Conservation (phyloP, 2,888 invertebrate species). For the Formica aserva region DNA sequence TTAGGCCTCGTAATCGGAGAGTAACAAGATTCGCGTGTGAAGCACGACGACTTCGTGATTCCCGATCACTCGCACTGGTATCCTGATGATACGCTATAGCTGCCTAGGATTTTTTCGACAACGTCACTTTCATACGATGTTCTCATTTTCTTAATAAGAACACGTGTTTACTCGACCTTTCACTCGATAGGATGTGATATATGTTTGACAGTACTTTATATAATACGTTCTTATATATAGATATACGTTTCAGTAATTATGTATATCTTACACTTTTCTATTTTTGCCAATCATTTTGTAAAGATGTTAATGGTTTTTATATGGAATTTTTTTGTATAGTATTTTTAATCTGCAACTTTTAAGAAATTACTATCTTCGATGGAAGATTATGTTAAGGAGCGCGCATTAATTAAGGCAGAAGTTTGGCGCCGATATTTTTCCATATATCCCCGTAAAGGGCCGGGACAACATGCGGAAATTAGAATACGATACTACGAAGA, state of each 20-base stretch:
- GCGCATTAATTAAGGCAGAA: conserved; percentile 47
- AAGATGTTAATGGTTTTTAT: not conserved
- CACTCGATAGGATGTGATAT: not conserved
- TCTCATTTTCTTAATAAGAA: conserved; percentile 23
- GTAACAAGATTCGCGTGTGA: conserved; percentile 61
- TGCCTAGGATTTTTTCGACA: conserved; percentile 35
- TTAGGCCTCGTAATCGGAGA: conserved; percentile 64
- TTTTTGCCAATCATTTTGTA: not conserved
- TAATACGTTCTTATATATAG: not conserved
- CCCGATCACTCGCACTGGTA: conserved; percentile 37
- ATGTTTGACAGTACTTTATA: too few relatives aligned
- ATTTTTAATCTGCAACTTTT: not conserved
- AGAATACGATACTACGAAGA: conserved; percentile 48
- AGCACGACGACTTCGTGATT: conserved; percentile 54
- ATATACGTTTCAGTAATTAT: not conserved
- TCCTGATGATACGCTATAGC: conserved; percentile 37
- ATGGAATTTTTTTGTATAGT: not conserved
- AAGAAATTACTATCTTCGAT: conserved; percentile 26
- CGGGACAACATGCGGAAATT: conserved; percentile 33
- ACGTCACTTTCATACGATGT: conserved; percentile 9
- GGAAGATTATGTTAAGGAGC: conserved; percentile 29
- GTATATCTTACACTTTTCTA: not conserved
- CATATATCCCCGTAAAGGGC: not conserved
- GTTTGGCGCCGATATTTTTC: conserved; percentile 38
- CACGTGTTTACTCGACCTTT: conserved; percentile 17